phyloP scores from a whole-genome alignment of 2,888 invertebrate species.

The Balanococcus diminutus region DNA sequence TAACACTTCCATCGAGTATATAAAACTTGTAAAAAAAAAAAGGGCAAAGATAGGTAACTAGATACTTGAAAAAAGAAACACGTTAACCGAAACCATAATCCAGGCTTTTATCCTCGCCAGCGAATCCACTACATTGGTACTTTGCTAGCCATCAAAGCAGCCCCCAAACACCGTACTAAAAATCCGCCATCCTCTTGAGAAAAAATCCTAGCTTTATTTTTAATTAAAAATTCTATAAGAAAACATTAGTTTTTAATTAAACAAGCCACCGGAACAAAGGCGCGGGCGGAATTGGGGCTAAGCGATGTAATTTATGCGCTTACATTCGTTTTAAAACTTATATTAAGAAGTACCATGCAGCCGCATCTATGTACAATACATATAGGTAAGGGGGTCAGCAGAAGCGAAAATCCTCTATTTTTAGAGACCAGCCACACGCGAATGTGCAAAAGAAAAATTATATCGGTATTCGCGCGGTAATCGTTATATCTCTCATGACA shows the following conservation, averaged over 20 bases:
- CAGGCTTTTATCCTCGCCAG: neutral
- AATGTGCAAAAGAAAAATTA: neutral
- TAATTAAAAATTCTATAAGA: conserved; percentile 20
- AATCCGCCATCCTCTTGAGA: neutral
- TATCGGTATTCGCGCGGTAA: conserved; percentile 5
- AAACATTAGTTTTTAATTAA: conserved; percentile 27
- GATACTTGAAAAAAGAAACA: neutral
- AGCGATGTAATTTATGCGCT: conserved; percentile 7
- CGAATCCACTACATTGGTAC: neutral
- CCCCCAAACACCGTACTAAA: neutral
- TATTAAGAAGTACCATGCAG: neutral
- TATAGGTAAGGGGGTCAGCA: too few species aligned
- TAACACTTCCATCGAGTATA: neutral
- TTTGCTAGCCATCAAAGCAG: too few species aligned
- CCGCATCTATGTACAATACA: too few species aligned
- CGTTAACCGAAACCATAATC: neutral
- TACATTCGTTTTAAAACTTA: neutral
- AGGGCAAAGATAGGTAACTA: neutral
- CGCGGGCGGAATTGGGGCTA: neutral
- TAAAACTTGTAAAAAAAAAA: neutral
- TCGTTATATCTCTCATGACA: conserved; percentile 7
- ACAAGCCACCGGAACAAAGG: neutral
- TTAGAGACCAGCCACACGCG: neutral
- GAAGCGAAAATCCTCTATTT: neutral
- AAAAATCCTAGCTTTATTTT: conserved; percentile 15